Conservation (phyloP, 53 echinoderm and acorn worm genomes). For the Holothuria scabra region DNA sequence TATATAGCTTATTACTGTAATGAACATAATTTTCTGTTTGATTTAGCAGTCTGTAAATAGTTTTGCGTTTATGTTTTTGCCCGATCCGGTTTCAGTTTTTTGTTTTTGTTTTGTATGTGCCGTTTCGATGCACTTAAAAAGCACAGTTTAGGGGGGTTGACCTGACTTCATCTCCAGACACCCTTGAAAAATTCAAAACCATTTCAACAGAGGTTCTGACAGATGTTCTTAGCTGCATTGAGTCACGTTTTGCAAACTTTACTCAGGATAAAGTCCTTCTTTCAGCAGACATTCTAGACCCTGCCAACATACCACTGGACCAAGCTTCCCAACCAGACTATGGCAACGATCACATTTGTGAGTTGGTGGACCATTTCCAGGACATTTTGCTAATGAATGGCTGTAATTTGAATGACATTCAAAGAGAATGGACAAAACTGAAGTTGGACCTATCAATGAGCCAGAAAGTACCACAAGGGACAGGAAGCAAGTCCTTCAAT, state of each 20-base stretch:
- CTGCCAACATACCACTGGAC: slow-evolving; percentile 40
- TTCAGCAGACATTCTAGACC: slow-evolving; percentile 61
- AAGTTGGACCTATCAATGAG: neutral
- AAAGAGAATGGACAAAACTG: slow-evolving; percentile 38
- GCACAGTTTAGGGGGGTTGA: slow-evolving; percentile 43
- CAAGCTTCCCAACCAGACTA: slow-evolving; percentile 35
- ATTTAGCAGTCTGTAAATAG: too few relatives aligned
- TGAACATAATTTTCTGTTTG: too few relatives aligned
- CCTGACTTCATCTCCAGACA: slow-evolving; percentile 10
- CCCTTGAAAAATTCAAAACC: slow-evolving; percentile 22
- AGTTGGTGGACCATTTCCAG: slow-evolving; percentile 50
- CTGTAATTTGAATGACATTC: slow-evolving; percentile 36
- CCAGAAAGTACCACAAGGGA: neutral
- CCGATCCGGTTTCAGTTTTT: too few relatives aligned
- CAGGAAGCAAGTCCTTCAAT: neutral
- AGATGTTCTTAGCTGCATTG: slow-evolving; percentile 36
- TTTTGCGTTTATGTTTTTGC: too few relatives aligned
- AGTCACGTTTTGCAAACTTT: slow-evolving; percentile 37
- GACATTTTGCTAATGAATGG: slow-evolving; percentile 55
- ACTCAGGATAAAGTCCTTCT: slow-evolving; percentile 35
- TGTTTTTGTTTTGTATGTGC: too few relatives aligned
- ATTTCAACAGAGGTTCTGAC: slow-evolving; percentile 12
- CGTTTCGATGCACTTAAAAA: too few relatives aligned
- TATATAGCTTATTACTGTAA: too few relatives aligned
- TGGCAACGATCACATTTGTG: slow-evolving; percentile 40